phyloP scores from a whole-genome alignment of 2,888 invertebrate genomes.

The Tryphoninae sp. region DNA sequence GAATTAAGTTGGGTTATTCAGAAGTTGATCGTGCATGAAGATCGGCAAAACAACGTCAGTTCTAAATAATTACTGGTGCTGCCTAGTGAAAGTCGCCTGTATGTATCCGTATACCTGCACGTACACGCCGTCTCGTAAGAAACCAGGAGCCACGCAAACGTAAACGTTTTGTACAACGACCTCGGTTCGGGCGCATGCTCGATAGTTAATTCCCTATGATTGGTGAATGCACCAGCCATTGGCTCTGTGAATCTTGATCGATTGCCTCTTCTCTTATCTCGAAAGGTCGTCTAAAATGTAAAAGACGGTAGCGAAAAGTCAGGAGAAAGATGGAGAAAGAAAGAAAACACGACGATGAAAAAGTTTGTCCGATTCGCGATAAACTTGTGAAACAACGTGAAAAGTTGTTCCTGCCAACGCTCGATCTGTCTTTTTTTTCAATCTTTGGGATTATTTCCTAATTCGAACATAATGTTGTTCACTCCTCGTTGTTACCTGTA shows the following conservation, averaged over 20 bases:
- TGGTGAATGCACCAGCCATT: slow-evolving; percentile 42
- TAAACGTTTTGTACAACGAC: slow-evolving; percentile 29
- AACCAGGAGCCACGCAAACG: slow-evolving; percentile 48
- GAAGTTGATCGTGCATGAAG: slow-evolving; percentile 55
- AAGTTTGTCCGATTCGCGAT: slow-evolving; percentile 9
- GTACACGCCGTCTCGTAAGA: background rate
- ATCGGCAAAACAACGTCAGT: slow-evolving; percentile 52
- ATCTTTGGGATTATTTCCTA: background rate
- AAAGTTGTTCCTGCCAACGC: background rate
- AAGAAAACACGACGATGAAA: background rate
- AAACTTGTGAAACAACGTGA: background rate
- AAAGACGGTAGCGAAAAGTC: slow-evolving; percentile 13
- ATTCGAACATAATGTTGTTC: background rate
- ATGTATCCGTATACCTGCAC: slow-evolving; percentile 24
- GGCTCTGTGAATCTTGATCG: slow-evolving; percentile 30
- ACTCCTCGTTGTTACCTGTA: background rate
- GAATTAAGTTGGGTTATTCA: slow-evolving; percentile 37
- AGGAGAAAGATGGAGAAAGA: slow-evolving; percentile 28
- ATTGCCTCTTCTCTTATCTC: slow-evolving; percentile 16
- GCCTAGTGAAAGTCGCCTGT: slow-evolving; percentile 60
- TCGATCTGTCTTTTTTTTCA: background rate
- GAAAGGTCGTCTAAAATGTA: slow-evolving; percentile 42
- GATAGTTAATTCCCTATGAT: slow-evolving; percentile 7
- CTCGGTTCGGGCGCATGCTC: slow-evolving; percentile 20
- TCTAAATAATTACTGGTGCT: slow-evolving; percentile 42